Base-by-base conservation (phyloP, 2,888 invertebrate genomes). In the Polydrusus tereticollis region DNA sequence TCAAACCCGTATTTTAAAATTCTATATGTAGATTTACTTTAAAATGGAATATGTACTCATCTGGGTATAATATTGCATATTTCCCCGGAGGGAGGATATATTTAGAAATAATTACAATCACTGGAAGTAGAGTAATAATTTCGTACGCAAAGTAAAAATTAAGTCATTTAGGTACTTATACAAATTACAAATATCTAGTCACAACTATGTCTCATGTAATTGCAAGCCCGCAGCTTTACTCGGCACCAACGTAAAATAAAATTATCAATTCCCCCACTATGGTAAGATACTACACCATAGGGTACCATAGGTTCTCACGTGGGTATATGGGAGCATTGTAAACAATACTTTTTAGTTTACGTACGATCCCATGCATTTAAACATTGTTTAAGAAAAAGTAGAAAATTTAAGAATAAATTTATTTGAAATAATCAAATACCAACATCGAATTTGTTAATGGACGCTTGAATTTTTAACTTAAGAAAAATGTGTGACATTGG, bases 401-500 rank as follows among this genome's bases (percentile, higher is more conserved):
- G n/a, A 47, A 21, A 47, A 47, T 45, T 45, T 2, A 47, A n/a
- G 20, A 47, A 21, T 23, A 47, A 23, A 47, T 47, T n/a, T 23
- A 23, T 47, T 47, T 29, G 1, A 7, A 18, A 3, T 18, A 14
- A 50, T 18, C 21, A n/a, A n/a, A 1, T 6, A 18, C 16, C 23
- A 23, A 55, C 10, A 38, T 12, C 7, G 18, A 36, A 26, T 5
- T 52, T 52, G 3, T 26, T 14, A 8, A 26, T 52, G 10, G 6
- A 33, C 33, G 2, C 10, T 33, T 4, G n/a, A n/a, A n/a, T n/a
- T n/a, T n/a, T n/a, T n/a, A n/a, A n/a, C n/a, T n/a, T n/a, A n/a
- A n/a, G n/a, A 66, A 77, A 76, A 67, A 84, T 84, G 84, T 83
- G 84, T 76, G 84, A 84, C 67, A 81, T 83, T 23, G 82, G 80